Evolutionary conservation across 2,888 invertebrate genomes (phyloP).

Genomic region (Flabesymbios commensalis): DNA sequence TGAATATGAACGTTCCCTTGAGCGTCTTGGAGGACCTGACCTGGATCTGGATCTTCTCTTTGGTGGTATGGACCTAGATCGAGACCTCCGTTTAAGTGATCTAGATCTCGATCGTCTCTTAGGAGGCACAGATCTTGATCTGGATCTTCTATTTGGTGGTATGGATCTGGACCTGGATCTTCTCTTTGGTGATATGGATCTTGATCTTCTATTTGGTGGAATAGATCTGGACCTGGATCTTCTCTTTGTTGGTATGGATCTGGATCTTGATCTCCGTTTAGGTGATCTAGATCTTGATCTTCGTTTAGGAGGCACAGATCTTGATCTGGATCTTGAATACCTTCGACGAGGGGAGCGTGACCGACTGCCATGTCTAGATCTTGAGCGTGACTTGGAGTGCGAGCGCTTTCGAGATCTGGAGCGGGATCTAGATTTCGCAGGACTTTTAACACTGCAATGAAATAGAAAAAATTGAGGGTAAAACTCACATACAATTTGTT

Average conservation of each 20-base stretch:
- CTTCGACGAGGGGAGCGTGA: background rate
- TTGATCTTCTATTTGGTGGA: constrained; percentile 30
- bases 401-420: too few species aligned
- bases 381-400: too few species aligned
- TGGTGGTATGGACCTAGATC: background rate
- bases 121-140: too few species aligned
- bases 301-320: background rate
- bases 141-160: too few species aligned
- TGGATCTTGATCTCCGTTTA: background rate
- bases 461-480: too few species aligned
- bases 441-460: too few species aligned
- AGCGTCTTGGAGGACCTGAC: background rate
- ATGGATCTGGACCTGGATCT: constrained; percentile 24
- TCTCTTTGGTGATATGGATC: constrained; percentile 34
- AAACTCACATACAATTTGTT: too few species aligned
- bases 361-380: too few species aligned
- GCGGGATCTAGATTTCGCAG: too few species aligned
- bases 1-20: background rate
- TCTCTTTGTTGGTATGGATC: background rate
- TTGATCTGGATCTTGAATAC: background rate
- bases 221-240: constrained; percentile 11
- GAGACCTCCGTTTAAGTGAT: constrained; percentile 10
- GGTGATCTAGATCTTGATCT: constrained; percentile 22
- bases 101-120: too few species aligned
- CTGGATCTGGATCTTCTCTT: constrained; percentile 8